Evolutionary conservation across 2,888 invertebrate species (phyloP).

Genomic region (Lordiphosa andalusiaca): DNA sequence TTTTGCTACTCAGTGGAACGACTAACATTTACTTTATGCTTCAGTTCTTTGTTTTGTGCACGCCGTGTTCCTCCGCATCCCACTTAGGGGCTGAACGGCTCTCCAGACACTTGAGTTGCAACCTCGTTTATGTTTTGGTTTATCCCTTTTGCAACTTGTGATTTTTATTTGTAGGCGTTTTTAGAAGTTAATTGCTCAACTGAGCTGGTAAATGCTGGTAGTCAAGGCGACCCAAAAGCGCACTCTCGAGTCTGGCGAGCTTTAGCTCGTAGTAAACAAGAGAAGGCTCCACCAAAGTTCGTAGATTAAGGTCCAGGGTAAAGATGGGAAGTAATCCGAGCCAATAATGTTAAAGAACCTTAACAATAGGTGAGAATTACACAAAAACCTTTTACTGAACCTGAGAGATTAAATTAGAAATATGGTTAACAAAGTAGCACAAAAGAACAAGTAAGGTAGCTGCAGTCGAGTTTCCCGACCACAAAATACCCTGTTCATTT

Average conservation of each 20-base stretch:
- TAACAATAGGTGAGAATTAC: no score
- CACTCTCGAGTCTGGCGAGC: slow-evolving; percentile 32
- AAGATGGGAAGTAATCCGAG: slow-evolving; percentile 50
- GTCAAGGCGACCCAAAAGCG: slow-evolving; percentile 40
- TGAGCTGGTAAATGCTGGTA: slow-evolving; percentile 9
- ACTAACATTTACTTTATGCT: slow-evolving; percentile 48
- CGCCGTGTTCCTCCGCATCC: slow-evolving; percentile 23
- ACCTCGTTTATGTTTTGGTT: slow-evolving; percentile 12
- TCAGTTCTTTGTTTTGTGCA: slow-evolving; percentile 21
- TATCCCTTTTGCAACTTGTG: slow-evolving; percentile 25
- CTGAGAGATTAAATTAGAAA: no score
- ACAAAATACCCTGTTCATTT: no score
- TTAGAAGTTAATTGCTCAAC: slow-evolving; percentile 56
- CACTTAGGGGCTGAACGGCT: slow-evolving; percentile 33
- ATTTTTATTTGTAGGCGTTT: slow-evolving; percentile 30
- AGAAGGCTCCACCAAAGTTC: slow-evolving; percentile 41
- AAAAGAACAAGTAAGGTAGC: no score
- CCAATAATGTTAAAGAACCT: slow-evolving; percentile 25
- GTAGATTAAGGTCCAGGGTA: slow-evolving; percentile 52
- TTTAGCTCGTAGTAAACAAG: slow-evolving; percentile 15
- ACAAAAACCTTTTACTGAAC: no score
- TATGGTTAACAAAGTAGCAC: neutral
- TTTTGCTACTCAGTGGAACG: slow-evolving; percentile 7
- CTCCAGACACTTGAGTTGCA: slow-evolving; percentile 40
- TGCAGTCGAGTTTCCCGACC: no score